These are phyloP conservation scores for Neodiprion pinetum DNA, from an alignment of 1,140 invertebrate genomes.

Conservation along the genomic window DNA sequence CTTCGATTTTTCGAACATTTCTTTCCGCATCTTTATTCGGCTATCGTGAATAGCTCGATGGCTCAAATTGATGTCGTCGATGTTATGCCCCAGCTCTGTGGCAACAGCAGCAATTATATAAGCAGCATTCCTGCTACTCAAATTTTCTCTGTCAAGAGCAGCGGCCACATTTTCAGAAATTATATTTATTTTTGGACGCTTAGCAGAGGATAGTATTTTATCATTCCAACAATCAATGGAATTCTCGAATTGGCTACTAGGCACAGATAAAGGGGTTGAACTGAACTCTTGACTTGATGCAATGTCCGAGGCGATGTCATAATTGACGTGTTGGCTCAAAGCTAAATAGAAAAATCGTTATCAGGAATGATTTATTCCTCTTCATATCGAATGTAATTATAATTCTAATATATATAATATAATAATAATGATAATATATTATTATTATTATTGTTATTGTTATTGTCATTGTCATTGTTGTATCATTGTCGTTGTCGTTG, in stretches of 20 bases:
- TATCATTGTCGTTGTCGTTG: conserved; percentile 11
- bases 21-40: conserved; percentile 11
- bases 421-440: no score
- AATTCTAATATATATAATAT: no score
- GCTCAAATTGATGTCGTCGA: neutral
- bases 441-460: no score
- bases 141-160: conserved; percentile 23
- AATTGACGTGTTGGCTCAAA: neutral
- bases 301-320: neutral
- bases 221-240: no score
- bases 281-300: neutral
- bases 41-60: conserved; percentile 12
- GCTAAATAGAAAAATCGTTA: neutral
- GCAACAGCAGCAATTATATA: conserved; percentile 20
- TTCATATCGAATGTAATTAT: no score
- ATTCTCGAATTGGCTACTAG: neutral
- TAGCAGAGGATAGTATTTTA: no score
- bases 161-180: conserved; percentile 11
- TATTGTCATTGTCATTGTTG: neutral
- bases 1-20: conserved; percentile 19
- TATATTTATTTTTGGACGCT: neutral
- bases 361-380: no score
- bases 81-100: neutral
- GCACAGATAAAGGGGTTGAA: neutral
- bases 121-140: conserved; percentile 23